Evolutionary conservation across 2,113 vertebrate species (phyloP).

Genomic region (Chroicocephalus ridibundus): DNA sequence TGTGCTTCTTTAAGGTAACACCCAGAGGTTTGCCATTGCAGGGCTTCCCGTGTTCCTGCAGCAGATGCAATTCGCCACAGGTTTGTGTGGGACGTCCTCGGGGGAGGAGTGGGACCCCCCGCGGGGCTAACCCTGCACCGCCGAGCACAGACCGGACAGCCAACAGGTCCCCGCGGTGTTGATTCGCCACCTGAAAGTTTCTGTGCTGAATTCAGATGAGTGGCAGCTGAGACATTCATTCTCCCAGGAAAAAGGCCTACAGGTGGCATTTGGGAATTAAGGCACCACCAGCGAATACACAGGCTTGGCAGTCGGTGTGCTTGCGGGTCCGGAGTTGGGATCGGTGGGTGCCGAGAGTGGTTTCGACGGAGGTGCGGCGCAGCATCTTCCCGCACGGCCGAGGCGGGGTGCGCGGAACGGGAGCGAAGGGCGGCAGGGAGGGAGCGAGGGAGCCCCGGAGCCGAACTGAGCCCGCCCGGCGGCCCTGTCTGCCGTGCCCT

Average conservation of each 20-base stretch:
- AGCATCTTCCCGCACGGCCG: background rate
- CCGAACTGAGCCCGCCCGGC: background rate
- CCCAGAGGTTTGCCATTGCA: background rate
- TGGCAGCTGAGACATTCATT: fast-evolving
- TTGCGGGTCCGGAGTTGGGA: background rate
- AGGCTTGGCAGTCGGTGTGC: background rate
- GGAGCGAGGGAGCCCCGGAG: background rate
- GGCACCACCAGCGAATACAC: fast-evolving
- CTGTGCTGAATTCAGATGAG: background rate
- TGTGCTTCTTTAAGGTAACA: background rate
- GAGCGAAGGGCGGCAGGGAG: background rate
- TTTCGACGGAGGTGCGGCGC: background rate
- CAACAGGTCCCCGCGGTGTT: background rate
- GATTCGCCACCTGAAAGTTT: background rate
- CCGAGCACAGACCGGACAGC: background rate
- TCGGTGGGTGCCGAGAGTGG: background rate
- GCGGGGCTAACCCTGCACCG: fast-evolving
- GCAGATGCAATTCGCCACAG: fast-evolving
- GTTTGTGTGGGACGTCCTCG: background rate
- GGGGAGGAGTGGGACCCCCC: background rate
- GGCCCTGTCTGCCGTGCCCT: background rate
- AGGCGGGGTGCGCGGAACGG: background rate
- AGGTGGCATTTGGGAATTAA: slow-evolving; percentile 14
- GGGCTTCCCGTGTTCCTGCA: background rate
- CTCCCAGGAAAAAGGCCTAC: background rate